A percentile compares a stretch with the other conserved stretches of the same genome.
Conservation (phyloP, 2,797 vertebrate species). For the Pelochelys cantorii region DNA sequence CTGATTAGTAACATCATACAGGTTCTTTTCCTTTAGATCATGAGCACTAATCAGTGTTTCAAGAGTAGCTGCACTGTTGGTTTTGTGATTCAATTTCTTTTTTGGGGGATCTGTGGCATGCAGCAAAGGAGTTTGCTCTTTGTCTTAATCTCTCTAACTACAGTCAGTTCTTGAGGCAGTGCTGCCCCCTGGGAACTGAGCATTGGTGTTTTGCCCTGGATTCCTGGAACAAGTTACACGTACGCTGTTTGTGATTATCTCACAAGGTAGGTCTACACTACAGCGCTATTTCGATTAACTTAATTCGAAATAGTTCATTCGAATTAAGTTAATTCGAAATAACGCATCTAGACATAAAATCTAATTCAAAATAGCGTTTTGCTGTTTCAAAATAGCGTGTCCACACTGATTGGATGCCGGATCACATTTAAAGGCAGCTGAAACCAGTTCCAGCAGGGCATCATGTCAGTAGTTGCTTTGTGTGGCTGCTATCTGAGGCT, state of each 20-base stretch:
- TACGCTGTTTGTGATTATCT: neutral
- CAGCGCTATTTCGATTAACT: too few relatives aligned
- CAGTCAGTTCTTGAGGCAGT: fast-evolving
- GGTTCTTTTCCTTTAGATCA: fast-evolving
- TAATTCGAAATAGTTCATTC: too few relatives aligned
- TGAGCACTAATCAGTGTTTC: neutral
- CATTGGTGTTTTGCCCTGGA: neutral
- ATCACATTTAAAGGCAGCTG: too few relatives aligned
- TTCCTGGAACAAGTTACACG: neutral
- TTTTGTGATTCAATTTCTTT: neutral
- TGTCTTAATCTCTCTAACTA: neutral
- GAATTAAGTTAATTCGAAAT: too few relatives aligned
- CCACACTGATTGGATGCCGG: too few relatives aligned
- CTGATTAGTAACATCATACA: neutral
- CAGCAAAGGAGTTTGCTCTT: fast-evolving
- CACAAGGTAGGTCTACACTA: too few relatives aligned
- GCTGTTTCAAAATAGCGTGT: too few relatives aligned
- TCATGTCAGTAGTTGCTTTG: too few relatives aligned
- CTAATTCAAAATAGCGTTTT: too few relatives aligned
- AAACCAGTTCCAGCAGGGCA: too few relatives aligned
- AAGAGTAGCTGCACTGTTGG: neutral
- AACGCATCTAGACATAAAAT: too few relatives aligned
- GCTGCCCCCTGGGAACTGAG: neutral
- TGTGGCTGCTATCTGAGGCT: too few relatives aligned
- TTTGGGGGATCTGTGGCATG: neutral